Percentiles rank a stretch among this genome's conserved stretches.
Evolutionary conservation across 37 sponge, comb jelly and placozoan species (phyloP).

Genomic region (Chondrilla cf. caribensis): DNA sequence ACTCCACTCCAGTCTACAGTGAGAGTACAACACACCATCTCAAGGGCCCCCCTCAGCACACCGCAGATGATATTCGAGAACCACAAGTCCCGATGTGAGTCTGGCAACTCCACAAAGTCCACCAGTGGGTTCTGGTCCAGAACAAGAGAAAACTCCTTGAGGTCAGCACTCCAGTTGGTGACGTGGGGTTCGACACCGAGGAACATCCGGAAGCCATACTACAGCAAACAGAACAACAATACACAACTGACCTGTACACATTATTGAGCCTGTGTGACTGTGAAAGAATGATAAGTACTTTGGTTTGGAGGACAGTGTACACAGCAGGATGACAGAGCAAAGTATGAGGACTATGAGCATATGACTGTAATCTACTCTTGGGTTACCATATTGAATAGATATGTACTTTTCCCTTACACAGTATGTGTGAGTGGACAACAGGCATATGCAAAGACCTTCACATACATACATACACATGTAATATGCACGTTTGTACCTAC

Average conservation of each 20-base stretch:
- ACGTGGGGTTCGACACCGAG: conserved; percentile 84
- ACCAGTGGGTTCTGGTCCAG: conserved; percentile 93
- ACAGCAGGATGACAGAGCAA: too few relatives aligned
- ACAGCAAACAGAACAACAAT: neutral
- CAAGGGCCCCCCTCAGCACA: conserved; percentile 90
- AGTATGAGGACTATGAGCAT: too few relatives aligned
- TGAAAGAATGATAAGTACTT: too few relatives aligned
- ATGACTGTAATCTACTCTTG: too few relatives aligned
- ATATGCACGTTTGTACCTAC: neutral
- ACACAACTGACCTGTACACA: too few relatives aligned
- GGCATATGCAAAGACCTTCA: too few relatives aligned
- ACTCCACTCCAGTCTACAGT: too few relatives aligned
- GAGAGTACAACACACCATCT: conserved; percentile 91
- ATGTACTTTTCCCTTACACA: too few relatives aligned
- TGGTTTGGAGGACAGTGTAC: too few relatives aligned
- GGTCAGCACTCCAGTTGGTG: conserved; percentile 81
- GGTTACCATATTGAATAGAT: too few relatives aligned
- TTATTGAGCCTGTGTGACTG: too few relatives aligned
- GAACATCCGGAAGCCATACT: conserved; percentile 94
- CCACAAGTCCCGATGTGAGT: conserved; percentile 61
- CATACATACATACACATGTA: neutral
- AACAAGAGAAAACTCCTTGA: conserved; percentile 82
- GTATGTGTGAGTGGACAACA: too few relatives aligned
- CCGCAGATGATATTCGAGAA: conserved; percentile 97
- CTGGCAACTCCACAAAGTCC: conserved; percentile 96